Evolutionary conservation across 1,140 invertebrate species (phyloP), one percentile per base, ranked within the genome.

Genomic region (Geopemphigus sp.): DNA sequence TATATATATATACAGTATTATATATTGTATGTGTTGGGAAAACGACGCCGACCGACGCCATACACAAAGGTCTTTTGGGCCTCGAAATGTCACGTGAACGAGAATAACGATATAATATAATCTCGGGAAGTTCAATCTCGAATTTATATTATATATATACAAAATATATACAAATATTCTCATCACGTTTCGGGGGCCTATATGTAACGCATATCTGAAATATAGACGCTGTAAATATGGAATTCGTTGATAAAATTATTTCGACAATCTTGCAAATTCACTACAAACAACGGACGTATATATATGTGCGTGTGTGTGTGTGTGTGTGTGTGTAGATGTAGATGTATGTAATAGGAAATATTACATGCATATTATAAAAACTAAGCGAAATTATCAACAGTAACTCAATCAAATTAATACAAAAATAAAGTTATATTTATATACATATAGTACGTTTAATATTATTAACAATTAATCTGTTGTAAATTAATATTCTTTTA

Each of bases 51-150:
- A n/a, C n/a, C n/a, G 26, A 29, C 29, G 32, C 32, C 63, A 24
- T 32, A 6, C 61, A 39, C 19, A 45, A 66, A 66, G 32, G 64
- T 68, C n/a, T 24, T 19, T 39, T 14, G n/a, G 32, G 19, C n/a
- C 63, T 68, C 32, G 15, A 68, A 68, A 68, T 68, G 63, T 66
- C 63, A 66, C 63, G 5, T 22, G 19, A 66, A 66, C 39, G 63
- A 66, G 29, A 64, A 47, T 14, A 22, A 57, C 54, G 22, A 22
- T 19, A 15, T 47, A 45, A 47, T 19, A 15, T 47, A 39, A 45
- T 66, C 63, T 66, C 32, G 32, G 17, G 14, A 32, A 45, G 63
- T 66, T 66, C 63, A 68, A 68, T 68, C 64, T 68, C 64, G 32
- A 12, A 68, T 68, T 3, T 8, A 24, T 15, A 68, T n/a, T n/a